Evolutionary conservation across 1,140 invertebrate species (phyloP), one percentile per base, ranked within the genome.

Genomic region (Bathynomus jamesi): DNA sequence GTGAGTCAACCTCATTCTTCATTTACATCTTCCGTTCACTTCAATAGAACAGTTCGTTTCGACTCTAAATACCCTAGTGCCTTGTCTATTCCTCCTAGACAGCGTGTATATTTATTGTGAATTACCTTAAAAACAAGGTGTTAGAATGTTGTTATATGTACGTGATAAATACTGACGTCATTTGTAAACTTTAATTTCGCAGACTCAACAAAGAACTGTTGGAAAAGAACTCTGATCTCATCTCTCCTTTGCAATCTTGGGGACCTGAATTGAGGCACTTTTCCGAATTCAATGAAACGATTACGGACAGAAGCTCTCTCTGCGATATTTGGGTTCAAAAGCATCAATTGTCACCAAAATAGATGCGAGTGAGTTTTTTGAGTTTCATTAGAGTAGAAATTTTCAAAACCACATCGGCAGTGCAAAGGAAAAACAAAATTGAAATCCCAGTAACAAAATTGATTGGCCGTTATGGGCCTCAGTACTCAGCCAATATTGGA

Each of bases 231-330:
- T 30, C 64, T 25, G 72, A 76, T 30, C 70, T 67, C 79, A 91
- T 96, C 78, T 94, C 94, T 82, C 91, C 96, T 4, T 82, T 99
- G 61, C 96, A 98, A 82, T 97, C 94, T 31, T 99, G 97, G 96
- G 92, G 88, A 31, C 93, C 95, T n/a, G 95, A 98, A 84, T 80
- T 98, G 40, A 84, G 90, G 71, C 86, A 92, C 82, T 96, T 95
- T 85, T 86, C 85, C 21, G 86, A 87, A 72, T 86, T 85, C 73
- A 88, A 91, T 7, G 87, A 90, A 76, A 71, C 82, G 60, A 81
- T 87, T 79, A 84, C 85, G 17, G 83, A 89, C 7, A 17, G 17
- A 40, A 40, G 32, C 17, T 8, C 7, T 40, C 17, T 40, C 7
- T 40, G 32, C 17, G 32, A 40, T 40, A 17, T 40, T 40, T 40